Evolutionary conservation across 2,888 invertebrate genomes (phyloP).

Genomic region (Hedychridium roseum): DNA sequence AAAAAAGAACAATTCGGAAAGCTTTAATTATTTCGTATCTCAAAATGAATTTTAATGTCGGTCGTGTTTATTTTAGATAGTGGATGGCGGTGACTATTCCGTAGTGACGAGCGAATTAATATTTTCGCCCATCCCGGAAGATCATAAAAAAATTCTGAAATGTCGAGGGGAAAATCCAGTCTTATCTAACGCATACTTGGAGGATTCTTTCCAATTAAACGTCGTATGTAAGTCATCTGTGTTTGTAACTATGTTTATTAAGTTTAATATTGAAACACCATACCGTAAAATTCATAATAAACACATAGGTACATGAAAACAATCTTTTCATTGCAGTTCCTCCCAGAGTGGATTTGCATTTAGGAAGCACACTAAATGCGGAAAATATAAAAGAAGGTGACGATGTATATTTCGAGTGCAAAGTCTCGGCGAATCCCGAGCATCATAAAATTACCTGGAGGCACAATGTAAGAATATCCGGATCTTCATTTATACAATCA

Average conservation of each 20-base stretch:
- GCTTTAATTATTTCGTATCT: not conserved
- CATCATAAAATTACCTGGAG: conserved; percentile 81
- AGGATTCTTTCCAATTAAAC: conserved; percentile 83
- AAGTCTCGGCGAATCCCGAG: conserved; percentile 78
- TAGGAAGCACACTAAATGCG: conserved; percentile 78
- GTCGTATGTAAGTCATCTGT: conserved; percentile 84
- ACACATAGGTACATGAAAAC: conserved; percentile 7
- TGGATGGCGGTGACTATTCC: conserved; percentile 67
- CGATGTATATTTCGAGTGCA: conserved; percentile 83
- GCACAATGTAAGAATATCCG: conserved; percentile 73
- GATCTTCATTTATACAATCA: too few species aligned
- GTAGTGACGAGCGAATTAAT: conserved; percentile 79
- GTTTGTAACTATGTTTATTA: conserved; percentile 2
- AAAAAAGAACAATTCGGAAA: conserved; percentile 1
- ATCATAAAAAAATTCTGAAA: conserved; percentile 83
- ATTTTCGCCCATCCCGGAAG: conserved; percentile 84
- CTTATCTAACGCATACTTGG: conserved; percentile 77
- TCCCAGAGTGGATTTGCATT: conserved; percentile 75
- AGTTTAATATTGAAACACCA: conserved; percentile 4
- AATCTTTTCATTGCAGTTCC: conserved; percentile 67
- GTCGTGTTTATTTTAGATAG: conserved; percentile 25
- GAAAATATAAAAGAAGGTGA: conserved; percentile 83
- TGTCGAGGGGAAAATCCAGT: conserved; percentile 87
- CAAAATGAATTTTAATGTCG: not conserved
- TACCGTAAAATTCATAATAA: conserved; percentile 7